phyloP scores from a whole-genome alignment of 2,888 invertebrate genomes.

The Nomada lathburiana region DNA sequence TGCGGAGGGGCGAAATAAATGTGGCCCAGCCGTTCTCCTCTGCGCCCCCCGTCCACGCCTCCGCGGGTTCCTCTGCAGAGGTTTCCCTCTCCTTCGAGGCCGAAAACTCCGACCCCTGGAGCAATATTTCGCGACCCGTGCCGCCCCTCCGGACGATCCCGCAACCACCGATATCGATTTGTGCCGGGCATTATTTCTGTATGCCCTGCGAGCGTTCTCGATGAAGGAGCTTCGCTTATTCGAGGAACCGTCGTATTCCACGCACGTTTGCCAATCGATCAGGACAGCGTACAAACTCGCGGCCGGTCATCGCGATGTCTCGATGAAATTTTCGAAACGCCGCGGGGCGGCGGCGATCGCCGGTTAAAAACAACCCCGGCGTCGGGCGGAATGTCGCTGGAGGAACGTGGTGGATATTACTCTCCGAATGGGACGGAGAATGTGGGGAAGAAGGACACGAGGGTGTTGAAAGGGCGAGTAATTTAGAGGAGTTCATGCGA shows the following conservation, averaged over 20 bases:
- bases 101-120: conserved; percentile 27
- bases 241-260: conserved; percentile 53
- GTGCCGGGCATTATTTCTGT: conserved; percentile 69
- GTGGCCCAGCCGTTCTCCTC: conserved; percentile 58
- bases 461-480: conserved; percentile 20
- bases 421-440: conserved; percentile 2
- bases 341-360: neutral
- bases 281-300: neutral
- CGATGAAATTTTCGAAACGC: conserved; percentile 42
- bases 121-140: conserved; percentile 48
- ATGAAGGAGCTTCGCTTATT: conserved; percentile 47
- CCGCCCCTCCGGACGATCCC: conserved; percentile 21
- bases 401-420: conserved; percentile 15
- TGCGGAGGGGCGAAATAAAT: conserved; percentile 64
- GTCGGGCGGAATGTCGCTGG: conserved; percentile 11
- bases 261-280: conserved; percentile 59
- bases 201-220: conserved; percentile 27
- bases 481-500: conserved; percentile 17
- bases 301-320: conserved; percentile 9
- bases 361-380: conserved; percentile 12
- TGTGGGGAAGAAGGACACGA: neutral
- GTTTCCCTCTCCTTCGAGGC: conserved; percentile 24
- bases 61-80: conserved; percentile 42
- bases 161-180: conserved; percentile 70
- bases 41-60: conserved; percentile 39